phyloP scores from a whole-genome alignment of 1,140 invertebrate species.

The Thalassaphorura encarpata region DNA sequence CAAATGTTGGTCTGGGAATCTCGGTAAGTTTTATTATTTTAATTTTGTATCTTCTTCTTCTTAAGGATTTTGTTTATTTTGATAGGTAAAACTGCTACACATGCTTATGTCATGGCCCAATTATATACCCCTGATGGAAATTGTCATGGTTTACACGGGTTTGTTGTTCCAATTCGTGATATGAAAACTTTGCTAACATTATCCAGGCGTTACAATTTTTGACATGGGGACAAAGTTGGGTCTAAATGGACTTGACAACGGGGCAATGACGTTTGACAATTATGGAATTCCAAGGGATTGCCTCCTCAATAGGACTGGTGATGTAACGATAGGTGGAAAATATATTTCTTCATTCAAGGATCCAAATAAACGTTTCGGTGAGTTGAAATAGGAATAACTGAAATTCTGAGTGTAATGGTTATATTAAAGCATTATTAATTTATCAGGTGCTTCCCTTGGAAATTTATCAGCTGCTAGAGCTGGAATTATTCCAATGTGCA shows the following conservation, averaged over 20 bases:
- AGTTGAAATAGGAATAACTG: no score
- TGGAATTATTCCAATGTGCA: slow-evolving; percentile 59
- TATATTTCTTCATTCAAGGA: slow-evolving; percentile 69
- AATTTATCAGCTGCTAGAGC: slow-evolving; percentile 73
- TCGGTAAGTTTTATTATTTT: slow-evolving; percentile 36
- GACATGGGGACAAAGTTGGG: slow-evolving; percentile 76
- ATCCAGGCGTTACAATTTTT: slow-evolving; percentile 62
- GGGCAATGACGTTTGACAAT: slow-evolving; percentile 75
- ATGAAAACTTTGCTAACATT: slow-evolving; percentile 55
- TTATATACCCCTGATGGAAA: slow-evolving; percentile 61
- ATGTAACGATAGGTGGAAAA: slow-evolving; percentile 70
- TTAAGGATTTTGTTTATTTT: slow-evolving; percentile 37
- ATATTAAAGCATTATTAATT: no score
- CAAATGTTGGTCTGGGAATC: slow-evolving; percentile 37
- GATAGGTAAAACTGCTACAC: slow-evolving; percentile 69
- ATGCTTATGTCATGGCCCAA: slow-evolving; percentile 81
- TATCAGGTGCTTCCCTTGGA: slow-evolving; percentile 60
- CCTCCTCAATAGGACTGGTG: slow-evolving; percentile 74
- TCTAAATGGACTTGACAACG: slow-evolving; percentile 73
- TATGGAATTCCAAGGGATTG: slow-evolving; percentile 69
- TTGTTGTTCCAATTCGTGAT: slow-evolving; percentile 67
- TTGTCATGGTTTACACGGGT: slow-evolving; percentile 68
- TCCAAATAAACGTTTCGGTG: slow-evolving; percentile 60
- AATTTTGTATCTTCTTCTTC: neutral
- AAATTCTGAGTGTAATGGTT: no score